Evolutionary conservation across 2,888 invertebrate genomes (phyloP).

Genomic region (Phalangium opilio): DNA sequence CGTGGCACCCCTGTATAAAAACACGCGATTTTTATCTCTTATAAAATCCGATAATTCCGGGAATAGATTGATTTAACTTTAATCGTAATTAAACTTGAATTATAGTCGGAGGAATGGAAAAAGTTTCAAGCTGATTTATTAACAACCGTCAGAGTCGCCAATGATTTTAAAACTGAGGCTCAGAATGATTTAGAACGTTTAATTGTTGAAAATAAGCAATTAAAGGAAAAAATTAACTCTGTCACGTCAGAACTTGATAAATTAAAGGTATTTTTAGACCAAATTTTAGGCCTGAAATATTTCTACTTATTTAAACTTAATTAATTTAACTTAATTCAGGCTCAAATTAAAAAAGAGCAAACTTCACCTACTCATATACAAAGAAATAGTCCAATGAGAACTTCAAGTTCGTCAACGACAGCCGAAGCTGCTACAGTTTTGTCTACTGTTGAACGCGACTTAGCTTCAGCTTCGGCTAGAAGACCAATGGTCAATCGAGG

Average conservation of each 20-base stretch:
- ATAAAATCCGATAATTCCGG: too few relatives aligned
- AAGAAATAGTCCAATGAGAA: background rate
- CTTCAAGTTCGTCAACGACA: too few relatives aligned
- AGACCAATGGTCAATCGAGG: slow-evolving; percentile 11
- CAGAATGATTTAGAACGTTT: slow-evolving; percentile 58
- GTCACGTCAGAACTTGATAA: slow-evolving; percentile 67
- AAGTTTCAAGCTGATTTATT: slow-evolving; percentile 84
- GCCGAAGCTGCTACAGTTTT: background rate
- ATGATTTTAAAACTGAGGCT: slow-evolving; percentile 83
- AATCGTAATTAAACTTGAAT: too few relatives aligned
- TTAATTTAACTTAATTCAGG: background rate
- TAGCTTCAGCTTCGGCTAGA: slow-evolving; percentile 5
- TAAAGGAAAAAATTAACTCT: slow-evolving; percentile 56
- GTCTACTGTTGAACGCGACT: slow-evolving; percentile 8
- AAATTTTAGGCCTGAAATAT: background rate
- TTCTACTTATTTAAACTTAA: background rate
- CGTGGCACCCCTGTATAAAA: too few relatives aligned
- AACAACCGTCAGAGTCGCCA: slow-evolving; percentile 84
- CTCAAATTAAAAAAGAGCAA: background rate
- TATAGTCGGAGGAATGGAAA: slow-evolving; percentile 70
- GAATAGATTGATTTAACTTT: too few relatives aligned
- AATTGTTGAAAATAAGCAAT: slow-evolving; percentile 62
- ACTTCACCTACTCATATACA: background rate
- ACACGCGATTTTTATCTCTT: too few relatives aligned
- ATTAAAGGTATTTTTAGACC: slow-evolving; percentile 33